These are phyloP conservation scores for Tortrix viridana DNA, from an alignment of 2,888 invertebrate species.

Conservation along the genomic window DNA sequence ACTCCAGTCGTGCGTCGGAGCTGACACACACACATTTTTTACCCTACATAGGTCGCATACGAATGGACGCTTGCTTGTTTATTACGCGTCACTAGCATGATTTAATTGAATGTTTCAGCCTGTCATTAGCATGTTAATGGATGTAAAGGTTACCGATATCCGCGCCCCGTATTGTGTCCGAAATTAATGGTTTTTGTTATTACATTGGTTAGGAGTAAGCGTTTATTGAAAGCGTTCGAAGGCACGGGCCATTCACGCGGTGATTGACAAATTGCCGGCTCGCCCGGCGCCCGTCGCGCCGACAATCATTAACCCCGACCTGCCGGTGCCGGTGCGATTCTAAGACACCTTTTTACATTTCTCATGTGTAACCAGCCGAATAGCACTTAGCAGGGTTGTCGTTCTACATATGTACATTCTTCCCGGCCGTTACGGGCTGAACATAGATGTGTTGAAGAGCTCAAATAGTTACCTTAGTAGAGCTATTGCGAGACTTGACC, in stretches of 20 bases:
- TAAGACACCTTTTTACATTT: constrained; percentile 34
- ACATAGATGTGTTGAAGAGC: constrained; percentile 18
- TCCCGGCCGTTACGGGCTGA: constrained; percentile 10
- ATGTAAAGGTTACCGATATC: constrained; percentile 29
- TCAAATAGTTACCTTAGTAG: constrained; percentile 17
- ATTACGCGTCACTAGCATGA: constrained; percentile 15
- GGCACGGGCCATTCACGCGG: constrained; percentile 61
- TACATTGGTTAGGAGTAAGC: constrained; percentile 40
- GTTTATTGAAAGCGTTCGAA: constrained; percentile 65
- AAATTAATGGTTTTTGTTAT: constrained; percentile 52
- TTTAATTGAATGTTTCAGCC: constrained; percentile 26
- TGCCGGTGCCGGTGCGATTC: constrained; percentile 30
- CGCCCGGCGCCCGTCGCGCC: constrained; percentile 59
- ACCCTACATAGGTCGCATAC: too few relatives aligned
- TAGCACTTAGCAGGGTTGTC: constrained; percentile 28
- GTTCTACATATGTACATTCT: constrained; percentile 23
- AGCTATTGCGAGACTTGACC: constrained; percentile 30
- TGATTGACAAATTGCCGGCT: constrained; percentile 78
- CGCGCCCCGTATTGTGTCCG: constrained; percentile 50
- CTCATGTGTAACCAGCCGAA: constrained; percentile 33
- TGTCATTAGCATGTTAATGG: constrained; percentile 29
- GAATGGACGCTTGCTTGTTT: too few relatives aligned
- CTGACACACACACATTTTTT: too few relatives aligned
- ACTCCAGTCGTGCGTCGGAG: too few relatives aligned
- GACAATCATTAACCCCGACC: constrained; percentile 62